Evolutionary conservation across 2,113 vertebrate genomes (phyloP).

Genomic region (Crotophaga sulcirostris): DNA sequence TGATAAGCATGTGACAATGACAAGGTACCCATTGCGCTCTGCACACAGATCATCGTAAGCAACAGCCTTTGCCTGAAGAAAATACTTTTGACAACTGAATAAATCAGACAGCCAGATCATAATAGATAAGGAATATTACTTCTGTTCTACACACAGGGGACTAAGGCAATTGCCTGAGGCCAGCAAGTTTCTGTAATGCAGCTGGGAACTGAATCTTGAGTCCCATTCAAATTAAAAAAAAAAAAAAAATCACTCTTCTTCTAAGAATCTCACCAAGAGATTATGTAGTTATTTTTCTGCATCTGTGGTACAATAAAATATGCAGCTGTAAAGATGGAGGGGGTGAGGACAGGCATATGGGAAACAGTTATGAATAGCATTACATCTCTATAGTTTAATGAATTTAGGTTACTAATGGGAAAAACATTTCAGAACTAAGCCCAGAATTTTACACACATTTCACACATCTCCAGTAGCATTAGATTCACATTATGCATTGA

Average conservation of each 20-base stretch:
- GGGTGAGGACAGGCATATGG: not conserved
- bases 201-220: not conserved
- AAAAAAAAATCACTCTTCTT: not conserved
- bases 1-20: not conserved
- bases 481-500: not conserved
- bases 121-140: not conserved
- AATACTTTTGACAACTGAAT: not conserved
- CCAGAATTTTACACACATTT: not conserved
- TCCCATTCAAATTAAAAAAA: not conserved
- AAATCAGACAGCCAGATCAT: not conserved
- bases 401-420: not conserved
- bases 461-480: not conserved
- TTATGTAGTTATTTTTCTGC: not conserved
- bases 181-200: not conserved
- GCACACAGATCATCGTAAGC: not conserved
- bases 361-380: not conserved
- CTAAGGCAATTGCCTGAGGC: not conserved
- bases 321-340: not conserved
- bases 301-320: not conserved
- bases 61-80: not conserved
- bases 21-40: not conserved
- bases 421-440: not conserved
- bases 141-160: not conserved
- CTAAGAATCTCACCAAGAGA: not conserved
- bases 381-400: not conserved